Percentiles rank a stretch among this genome's conserved stretches.
Conservation (phyloP, 2,888 invertebrate species). For the Limnephilus lunatus region DNA sequence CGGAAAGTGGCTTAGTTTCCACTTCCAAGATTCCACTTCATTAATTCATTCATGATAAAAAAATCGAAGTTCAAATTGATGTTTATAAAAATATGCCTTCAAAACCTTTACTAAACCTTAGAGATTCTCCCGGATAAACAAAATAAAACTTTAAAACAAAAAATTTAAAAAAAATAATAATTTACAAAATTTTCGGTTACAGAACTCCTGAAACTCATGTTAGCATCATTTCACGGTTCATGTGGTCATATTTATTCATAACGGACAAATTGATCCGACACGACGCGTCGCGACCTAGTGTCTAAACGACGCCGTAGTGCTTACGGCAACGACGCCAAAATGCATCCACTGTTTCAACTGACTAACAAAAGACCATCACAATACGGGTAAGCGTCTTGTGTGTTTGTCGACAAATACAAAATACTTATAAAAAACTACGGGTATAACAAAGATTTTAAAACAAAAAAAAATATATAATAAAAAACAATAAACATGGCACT, state of each 20-base stretch:
- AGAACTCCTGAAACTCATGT: not conserved
- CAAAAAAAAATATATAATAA: too few species aligned
- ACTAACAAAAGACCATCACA: not conserved
- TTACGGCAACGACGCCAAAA: not conserved
- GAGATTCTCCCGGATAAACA: not conserved
- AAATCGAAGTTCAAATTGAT: too few species aligned
- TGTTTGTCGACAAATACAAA: too few species aligned
- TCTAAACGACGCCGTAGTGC: not conserved
- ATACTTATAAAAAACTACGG: too few species aligned
- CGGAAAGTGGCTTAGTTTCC: too few species aligned
- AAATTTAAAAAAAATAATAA: too few species aligned
- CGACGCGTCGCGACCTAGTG: not conserved
- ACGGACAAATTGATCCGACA: not conserved
- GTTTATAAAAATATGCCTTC: too few species aligned
- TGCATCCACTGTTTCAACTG: not conserved
- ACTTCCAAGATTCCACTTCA: too few species aligned
- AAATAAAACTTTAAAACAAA: not conserved
- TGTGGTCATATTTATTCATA: not conserved
- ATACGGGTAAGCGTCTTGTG: too few species aligned
- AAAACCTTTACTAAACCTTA: not conserved
- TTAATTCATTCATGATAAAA: too few species aligned
- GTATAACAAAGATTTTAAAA: too few species aligned
- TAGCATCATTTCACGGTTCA: not conserved
- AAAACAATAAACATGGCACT: too few species aligned
- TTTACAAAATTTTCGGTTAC: not conserved